Percentiles rank a stretch among this genome's conserved stretches.
Conservation (phyloP, 2,888 invertebrate species). For the Acronicta psi region DNA sequence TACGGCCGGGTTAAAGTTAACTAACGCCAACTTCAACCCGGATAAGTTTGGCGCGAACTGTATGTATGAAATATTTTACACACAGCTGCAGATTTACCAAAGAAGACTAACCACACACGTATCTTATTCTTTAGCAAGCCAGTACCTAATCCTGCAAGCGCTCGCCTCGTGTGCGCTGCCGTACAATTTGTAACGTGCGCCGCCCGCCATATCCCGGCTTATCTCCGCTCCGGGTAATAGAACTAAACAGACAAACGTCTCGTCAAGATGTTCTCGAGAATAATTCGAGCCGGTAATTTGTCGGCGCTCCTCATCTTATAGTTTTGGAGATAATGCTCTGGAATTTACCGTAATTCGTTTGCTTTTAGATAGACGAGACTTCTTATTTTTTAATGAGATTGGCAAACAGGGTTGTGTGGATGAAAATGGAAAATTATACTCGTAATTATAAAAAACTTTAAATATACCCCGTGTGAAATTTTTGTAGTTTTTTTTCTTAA, state of each 20-base stretch:
- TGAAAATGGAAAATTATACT: background rate
- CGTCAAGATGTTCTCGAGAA: slow-evolving; percentile 40
- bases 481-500: too few species aligned
- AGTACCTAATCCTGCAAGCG: slow-evolving; percentile 40
- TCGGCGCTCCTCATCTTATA: slow-evolving; percentile 36
- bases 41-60: too few species aligned
- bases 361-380: slow-evolving; percentile 10
- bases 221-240: slow-evolving; percentile 50
- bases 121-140: slow-evolving; percentile 22
- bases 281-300: slow-evolving; percentile 53
- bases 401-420: background rate
- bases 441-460: too few species aligned
- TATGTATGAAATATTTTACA: too few species aligned
- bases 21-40: too few species aligned
- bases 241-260: slow-evolving; percentile 43
- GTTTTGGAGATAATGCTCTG: slow-evolving; percentile 21
- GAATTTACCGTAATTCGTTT: slow-evolving; percentile 23
- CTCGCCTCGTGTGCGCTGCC: slow-evolving; percentile 18
- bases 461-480: too few species aligned
- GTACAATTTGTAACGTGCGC: slow-evolving; percentile 43
- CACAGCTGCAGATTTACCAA: background rate
- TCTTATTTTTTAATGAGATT: slow-evolving; percentile 7
- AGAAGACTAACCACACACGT: background rate
- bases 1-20: too few species aligned
- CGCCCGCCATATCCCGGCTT: slow-evolving; percentile 30